phyloP scores from a whole-genome alignment of 2,113 vertebrate species.

The Pycnonotus jocosus region DNA sequence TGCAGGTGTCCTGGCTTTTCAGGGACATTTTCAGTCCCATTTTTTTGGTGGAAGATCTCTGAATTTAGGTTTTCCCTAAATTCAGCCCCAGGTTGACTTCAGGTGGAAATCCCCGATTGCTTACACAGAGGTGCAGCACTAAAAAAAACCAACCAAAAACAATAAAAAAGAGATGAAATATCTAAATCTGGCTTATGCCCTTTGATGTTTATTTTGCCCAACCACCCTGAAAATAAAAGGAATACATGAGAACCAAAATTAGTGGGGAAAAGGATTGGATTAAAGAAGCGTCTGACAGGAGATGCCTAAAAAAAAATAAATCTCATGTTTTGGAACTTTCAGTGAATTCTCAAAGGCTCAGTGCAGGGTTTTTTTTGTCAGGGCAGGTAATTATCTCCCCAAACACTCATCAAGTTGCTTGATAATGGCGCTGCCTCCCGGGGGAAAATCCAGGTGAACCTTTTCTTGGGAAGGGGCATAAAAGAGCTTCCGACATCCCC shows the following conservation, averaged over 20 bases:
- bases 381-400: background rate
- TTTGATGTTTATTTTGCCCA: background rate
- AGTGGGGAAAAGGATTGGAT: background rate
- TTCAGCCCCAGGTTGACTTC: rapidly evolving
- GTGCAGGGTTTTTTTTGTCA: background rate
- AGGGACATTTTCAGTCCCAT: background rate
- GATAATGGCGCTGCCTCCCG: background rate
- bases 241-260: background rate
- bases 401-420: background rate
- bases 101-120: background rate
- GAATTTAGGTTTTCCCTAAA: background rate
- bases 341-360: background rate
- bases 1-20: background rate
- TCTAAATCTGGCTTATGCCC: background rate
- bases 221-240: background rate
- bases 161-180: too few species aligned
- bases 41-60: rapidly evolving
- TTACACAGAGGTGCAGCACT: background rate
- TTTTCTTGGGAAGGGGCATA: background rate
- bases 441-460: conserved; percentile 1
- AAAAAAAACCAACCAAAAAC: background rate
- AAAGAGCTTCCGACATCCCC: background rate
- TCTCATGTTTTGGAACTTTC: background rate
- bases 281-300: background rate
- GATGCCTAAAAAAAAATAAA: background rate